Percentiles rank a stretch among this genome's conserved stretches.
These are phyloP conservation scores for Istiophorus platypterus DNA, from an alignment of 2,113 vertebrate genomes.

Conservation along the genomic window DNA sequence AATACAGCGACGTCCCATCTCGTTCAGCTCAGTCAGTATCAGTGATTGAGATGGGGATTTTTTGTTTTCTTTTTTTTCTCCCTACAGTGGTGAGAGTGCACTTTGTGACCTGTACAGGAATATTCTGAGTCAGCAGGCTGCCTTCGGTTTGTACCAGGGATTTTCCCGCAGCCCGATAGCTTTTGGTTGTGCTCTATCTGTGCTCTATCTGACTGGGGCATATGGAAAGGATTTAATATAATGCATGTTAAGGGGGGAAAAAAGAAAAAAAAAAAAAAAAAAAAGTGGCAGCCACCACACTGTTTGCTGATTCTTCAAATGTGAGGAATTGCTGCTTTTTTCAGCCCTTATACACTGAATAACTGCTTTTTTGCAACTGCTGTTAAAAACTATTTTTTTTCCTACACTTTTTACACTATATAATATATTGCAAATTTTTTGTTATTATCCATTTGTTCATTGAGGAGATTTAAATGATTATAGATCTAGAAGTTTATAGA, in stretches of 20 bases:
- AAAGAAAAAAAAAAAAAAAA: constrained; percentile 23
- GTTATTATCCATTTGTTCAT: background rate
- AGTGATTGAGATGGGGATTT: background rate
- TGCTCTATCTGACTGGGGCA: constrained; percentile 52
- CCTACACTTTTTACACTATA: background rate
- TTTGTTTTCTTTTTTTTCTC: too few relatives aligned
- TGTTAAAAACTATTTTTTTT: too few relatives aligned
- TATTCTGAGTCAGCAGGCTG: constrained; percentile 62
- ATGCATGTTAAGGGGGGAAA: constrained; percentile 19
- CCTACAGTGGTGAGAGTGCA: constrained; percentile 40
- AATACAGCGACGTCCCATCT: background rate
- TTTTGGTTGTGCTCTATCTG: constrained; percentile 56
- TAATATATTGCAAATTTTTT: background rate
- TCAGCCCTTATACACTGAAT: background rate
- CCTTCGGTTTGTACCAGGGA: constrained; percentile 61
- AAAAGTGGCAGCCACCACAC: background rate
- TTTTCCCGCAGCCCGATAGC: constrained; percentile 59
- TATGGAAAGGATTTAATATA: constrained; percentile 68
- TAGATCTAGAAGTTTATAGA: too few relatives aligned
- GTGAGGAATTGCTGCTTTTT: background rate
- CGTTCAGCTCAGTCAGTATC: background rate
- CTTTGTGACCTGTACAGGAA: constrained; percentile 40
- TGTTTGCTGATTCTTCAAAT: background rate
- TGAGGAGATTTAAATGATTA: background rate
- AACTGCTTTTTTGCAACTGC: background rate